Percentiles rank a stretch among this genome's conserved stretches.
Conservation (phyloP, 2,888 invertebrate species). For the Luffia ferchaultella region DNA sequence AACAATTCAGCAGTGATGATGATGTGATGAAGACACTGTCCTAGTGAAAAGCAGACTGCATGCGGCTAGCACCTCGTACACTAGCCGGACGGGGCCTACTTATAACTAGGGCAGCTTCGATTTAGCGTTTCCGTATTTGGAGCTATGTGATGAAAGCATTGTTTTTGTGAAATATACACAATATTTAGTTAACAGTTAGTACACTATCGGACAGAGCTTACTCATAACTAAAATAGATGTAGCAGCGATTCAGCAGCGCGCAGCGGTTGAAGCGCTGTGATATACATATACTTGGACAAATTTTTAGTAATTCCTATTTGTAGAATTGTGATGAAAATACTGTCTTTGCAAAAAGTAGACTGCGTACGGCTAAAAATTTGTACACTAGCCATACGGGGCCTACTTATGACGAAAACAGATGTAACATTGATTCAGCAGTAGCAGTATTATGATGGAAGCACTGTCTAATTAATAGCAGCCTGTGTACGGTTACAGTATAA, state of each 20-base stretch:
- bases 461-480: too few relatives aligned
- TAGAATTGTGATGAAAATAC: not conserved
- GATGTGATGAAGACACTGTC: not conserved
- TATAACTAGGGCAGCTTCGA: not conserved
- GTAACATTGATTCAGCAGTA: not conserved
- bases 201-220: not conserved
- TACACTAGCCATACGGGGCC: not conserved
- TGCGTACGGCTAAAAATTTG: not conserved
- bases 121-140: too few relatives aligned
- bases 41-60: not conserved
- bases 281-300: too few relatives aligned
- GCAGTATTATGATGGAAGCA: too few relatives aligned
- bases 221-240: not conserved
- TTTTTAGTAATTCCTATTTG: too few relatives aligned
- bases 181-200: too few relatives aligned
- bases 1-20: not conserved
- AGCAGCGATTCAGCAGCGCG: too few relatives aligned
- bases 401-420: not conserved
- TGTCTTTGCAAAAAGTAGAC: not conserved
- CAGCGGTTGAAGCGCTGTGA: too few relatives aligned
- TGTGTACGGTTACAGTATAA: too few relatives aligned
- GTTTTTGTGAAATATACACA: too few relatives aligned
- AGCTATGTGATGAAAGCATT: too few relatives aligned
- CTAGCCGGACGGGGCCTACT: not conserved
- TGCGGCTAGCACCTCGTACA: not conserved